phyloP scores from a whole-genome alignment of 2,888 invertebrate species.

The Oconnorella tubifera region DNA sequence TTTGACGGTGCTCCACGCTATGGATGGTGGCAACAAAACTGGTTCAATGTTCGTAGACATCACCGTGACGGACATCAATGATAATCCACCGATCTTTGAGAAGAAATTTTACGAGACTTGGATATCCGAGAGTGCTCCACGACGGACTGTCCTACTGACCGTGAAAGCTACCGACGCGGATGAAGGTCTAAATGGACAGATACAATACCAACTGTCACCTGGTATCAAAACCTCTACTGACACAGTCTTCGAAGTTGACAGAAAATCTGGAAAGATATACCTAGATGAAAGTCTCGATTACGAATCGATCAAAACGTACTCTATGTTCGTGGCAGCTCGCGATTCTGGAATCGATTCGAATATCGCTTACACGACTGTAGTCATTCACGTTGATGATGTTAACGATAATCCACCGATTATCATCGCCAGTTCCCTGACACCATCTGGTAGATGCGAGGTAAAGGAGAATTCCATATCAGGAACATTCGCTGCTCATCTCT shows the following conservation, averaged over 20 bases:
- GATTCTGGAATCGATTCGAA: conserved; percentile 6
- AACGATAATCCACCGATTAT: conserved; percentile 22
- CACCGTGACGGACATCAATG: conserved; percentile 71
- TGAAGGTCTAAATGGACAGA: conserved; percentile 59
- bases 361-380: not conserved
- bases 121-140: conserved; percentile 75
- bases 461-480: conserved; percentile 11
- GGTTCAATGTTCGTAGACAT: conserved; percentile 10
- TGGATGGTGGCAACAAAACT: conserved; percentile 7
- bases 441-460: not conserved
- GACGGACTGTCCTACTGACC: conserved; percentile 66
- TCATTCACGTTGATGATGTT: conserved; percentile 9
- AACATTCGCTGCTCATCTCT: conserved; percentile 18
- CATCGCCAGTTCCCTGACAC: not conserved
- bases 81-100: conserved; percentile 89
- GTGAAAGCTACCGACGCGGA: conserved; percentile 85
- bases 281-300: conserved; percentile 2
- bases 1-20: not conserved
- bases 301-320: not conserved
- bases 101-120: conserved; percentile 75
- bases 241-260: not conserved
- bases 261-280: not conserved
- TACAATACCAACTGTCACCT: conserved; percentile 3
- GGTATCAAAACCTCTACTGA: not conserved
- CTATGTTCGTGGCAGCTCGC: conserved; percentile 6